Percentiles rank a stretch among this genome's conserved stretches.
Conservation (phyloP, 2,888 invertebrate species). For the Epinotia brunnichana region DNA sequence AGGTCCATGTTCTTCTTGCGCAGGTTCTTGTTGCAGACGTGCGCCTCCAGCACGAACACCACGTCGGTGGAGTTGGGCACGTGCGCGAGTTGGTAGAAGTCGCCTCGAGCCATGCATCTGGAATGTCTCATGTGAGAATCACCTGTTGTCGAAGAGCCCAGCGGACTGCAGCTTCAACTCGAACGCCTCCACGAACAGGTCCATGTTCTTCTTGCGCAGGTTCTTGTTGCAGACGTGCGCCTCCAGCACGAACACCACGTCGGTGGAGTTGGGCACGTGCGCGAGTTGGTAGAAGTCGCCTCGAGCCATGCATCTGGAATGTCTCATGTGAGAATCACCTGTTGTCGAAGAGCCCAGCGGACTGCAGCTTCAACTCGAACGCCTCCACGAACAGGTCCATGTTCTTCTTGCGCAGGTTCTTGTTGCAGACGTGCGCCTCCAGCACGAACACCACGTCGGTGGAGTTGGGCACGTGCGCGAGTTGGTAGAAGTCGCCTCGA, state of each 20-base stretch:
- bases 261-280: slow-evolving; percentile 88
- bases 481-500: too few species aligned
- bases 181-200: slow-evolving; percentile 86
- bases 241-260: slow-evolving; percentile 95
- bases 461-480: slow-evolving; percentile 81
- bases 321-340: slow-evolving; percentile 72
- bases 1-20: too few species aligned
- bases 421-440: slow-evolving; percentile 93
- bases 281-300: slow-evolving; percentile 89
- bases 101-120: too few species aligned
- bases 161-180: slow-evolving; percentile 87
- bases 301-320: slow-evolving; percentile 85
- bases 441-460: slow-evolving; percentile 95
- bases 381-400: slow-evolving; percentile 84
- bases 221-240: slow-evolving; percentile 92
- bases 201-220: slow-evolving; percentile 87
- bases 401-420: slow-evolving; percentile 86
- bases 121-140: too few species aligned
- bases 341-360: slow-evolving; percentile 86
- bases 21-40: too few species aligned
- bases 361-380: slow-evolving; percentile 87
- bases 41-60: too few species aligned
- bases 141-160: slow-evolving; percentile 88
- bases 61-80: too few species aligned
- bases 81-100: too few species aligned